Percentiles rank a stretch among this genome's conserved stretches.
phyloP scores from a whole-genome alignment of 2,888 invertebrate species.

The Prosopocoilus inquinatus region DNA sequence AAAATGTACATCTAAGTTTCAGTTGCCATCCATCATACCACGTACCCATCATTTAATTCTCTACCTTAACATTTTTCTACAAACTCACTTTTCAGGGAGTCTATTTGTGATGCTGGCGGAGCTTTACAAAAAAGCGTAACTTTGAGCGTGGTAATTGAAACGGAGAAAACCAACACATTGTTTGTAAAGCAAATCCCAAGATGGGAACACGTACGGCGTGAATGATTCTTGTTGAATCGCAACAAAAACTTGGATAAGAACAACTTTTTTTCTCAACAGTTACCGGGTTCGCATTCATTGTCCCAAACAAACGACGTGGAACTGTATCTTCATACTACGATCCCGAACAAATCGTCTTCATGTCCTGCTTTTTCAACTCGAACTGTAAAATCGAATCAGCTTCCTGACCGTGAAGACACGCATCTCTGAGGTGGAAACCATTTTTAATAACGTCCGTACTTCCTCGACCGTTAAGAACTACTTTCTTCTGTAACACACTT shows the following conservation, averaged over 20 bases:
- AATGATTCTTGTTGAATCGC: constrained; percentile 25
- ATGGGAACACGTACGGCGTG: constrained; percentile 18
- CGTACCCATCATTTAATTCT: no score
- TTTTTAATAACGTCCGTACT: constrained; percentile 15
- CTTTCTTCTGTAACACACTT: not conserved
- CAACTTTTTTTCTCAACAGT: constrained; percentile 26
- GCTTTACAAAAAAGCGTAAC: not conserved
- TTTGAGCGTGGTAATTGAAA: constrained; percentile 4
- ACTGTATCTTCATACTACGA: constrained; percentile 26
- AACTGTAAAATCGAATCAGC: constrained; percentile 21
- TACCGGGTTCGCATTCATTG: constrained; percentile 30
- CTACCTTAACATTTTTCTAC: no score
- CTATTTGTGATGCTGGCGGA: not conserved
- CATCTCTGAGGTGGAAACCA: constrained; percentile 21
- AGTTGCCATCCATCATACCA: no score
- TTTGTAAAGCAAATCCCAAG: constrained; percentile 3
- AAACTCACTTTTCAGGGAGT: not conserved
- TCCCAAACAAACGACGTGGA: constrained; percentile 30
- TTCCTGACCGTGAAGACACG: constrained; percentile 27
- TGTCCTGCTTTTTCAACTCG: constrained; percentile 18
- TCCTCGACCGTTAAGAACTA: constrained; percentile 12
- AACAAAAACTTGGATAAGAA: constrained; percentile 24
- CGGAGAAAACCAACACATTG: not conserved
- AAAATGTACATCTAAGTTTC: no score
- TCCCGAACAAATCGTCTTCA: constrained; percentile 25